Conservation (phyloP, 2,113 vertebrate species). For the Coracopsis vasa region DNA sequence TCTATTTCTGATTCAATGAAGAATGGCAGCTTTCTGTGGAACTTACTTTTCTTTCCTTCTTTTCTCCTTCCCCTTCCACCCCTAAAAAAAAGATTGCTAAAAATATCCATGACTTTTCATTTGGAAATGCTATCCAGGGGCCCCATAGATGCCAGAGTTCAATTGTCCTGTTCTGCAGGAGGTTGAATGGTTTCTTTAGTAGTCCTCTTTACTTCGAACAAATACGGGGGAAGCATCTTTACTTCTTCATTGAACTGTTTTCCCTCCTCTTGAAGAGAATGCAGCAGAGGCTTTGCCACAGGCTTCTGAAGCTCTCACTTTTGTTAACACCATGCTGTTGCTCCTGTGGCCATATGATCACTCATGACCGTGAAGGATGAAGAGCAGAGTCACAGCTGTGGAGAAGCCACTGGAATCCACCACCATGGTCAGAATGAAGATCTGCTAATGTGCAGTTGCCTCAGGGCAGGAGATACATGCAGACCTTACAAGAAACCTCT, state of each 20-base stretch:
- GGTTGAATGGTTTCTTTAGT: not conserved
- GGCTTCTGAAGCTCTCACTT: not conserved
- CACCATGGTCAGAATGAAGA: not conserved
- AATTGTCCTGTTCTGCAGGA: not conserved
- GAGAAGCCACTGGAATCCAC: not conserved
- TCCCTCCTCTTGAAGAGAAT: not conserved
- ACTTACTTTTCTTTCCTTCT: not conserved
- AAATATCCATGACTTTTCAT: not conserved
- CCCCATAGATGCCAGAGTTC: not conserved
- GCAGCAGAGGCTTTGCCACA: not conserved
- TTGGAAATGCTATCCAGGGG: not conserved
- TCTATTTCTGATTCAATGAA: conserved; percentile 38
- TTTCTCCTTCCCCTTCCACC: not conserved
- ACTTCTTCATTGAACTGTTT: not conserved
- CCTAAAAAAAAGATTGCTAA: not conserved
- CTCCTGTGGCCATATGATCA: not conserved
- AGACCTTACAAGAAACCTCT: not conserved
- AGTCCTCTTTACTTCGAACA: not conserved
- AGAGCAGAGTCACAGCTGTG: not conserved
- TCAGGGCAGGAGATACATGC: not conserved
- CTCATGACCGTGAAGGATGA: not conserved
- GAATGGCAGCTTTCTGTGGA: conserved; percentile 21
- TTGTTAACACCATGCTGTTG: not conserved
- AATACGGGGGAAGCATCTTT: not conserved
- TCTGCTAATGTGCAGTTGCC: accelerated